Percentiles rank a stretch among this genome's conserved stretches.
Evolutionary conservation across 2,888 invertebrate genomes (phyloP).

Genomic region (Volucella bombylans): DNA sequence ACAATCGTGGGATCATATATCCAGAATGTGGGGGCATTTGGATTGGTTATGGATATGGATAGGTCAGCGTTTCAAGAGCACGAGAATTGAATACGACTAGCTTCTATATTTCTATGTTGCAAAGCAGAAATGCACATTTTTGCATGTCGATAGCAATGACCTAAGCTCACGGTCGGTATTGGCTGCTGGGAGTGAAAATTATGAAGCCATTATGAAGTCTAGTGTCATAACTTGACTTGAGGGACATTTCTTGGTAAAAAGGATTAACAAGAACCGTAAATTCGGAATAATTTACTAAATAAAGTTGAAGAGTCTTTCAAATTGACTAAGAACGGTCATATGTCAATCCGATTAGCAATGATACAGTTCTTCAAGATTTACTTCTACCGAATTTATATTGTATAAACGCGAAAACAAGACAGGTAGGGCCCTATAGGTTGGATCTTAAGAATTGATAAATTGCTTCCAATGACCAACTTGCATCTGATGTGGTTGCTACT

Average conservation of each 20-base stretch:
- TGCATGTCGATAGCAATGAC: slow-evolving; percentile 30
- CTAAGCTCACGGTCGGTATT: slow-evolving; percentile 6
- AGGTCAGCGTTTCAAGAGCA: slow-evolving; percentile 63
- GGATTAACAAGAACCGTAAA: not conserved
- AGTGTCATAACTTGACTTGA: slow-evolving; percentile 50
- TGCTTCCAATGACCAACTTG: no score
- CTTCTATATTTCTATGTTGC: slow-evolving; percentile 47
- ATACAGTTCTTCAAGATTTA: no score
- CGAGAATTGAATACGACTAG: slow-evolving; percentile 57
- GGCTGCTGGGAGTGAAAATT: slow-evolving; percentile 33
- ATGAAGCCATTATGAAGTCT: slow-evolving; percentile 34
- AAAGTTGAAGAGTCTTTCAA: no score
- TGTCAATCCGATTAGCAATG: no score
- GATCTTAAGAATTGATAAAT: no score
- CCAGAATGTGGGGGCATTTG: slow-evolving; percentile 11
- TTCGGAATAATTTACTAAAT: not conserved
- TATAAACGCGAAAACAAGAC: no score
- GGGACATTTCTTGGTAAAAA: slow-evolving; percentile 14
- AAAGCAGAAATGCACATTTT: slow-evolving; percentile 15
- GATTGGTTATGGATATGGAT: slow-evolving; percentile 30
- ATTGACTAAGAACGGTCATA: no score
- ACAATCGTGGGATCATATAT: slow-evolving; percentile 50
- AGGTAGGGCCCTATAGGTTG: no score
- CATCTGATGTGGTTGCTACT: no score
- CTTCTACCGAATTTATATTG: no score